Evolutionary conservation across 2,797 vertebrate genomes (phyloP), one percentile per base, ranked within the genome.

Genomic region (Luscinia megarhynchos): DNA sequence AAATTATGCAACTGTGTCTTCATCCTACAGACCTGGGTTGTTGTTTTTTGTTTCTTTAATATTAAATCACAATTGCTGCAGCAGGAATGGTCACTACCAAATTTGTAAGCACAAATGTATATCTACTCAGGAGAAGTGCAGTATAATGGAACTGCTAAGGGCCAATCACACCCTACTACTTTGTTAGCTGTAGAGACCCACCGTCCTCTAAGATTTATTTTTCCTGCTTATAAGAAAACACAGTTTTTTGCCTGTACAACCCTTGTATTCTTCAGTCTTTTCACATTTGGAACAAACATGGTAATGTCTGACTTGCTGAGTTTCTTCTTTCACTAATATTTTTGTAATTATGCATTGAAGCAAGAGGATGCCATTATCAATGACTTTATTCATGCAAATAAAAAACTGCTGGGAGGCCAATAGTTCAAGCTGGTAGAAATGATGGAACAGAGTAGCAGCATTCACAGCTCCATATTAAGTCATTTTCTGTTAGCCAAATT

Each of bases 61-160:
- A 93, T 86, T 72, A 90, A 92, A 95, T 85, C 51, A 72, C 23
- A 66, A 30, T 50, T 78, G 15, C 66, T 67, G 53, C 51, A 82
- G 67, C 29, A 95, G 38, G n/a, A 87, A 76, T 43, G 54, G 32
- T 26, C 38, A 53, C 67, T 53, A 30, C 32, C 27, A 74, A 57
- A 38, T 62, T 40, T 64, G 19, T 55, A 76, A 82, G n/a, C 27
- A 36, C 14, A 89, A 82, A 74, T 13, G 3, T 34, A 3, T 9
- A 9, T n/a, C n/a, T 51, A 16, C 27, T 40, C 8, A 79, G 45
- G 6, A 59, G 15, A 86, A 77, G 15, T 15, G 29, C 26, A 50
- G 29, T 10, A 4, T 26, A 80, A 81, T 17, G 32, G 27, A 86
- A 68, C 30, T 79, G 34, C 7, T 8, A 67, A 16, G 57, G 50